Percentiles rank a stretch among this genome's conserved stretches.
Evolutionary conservation across 1,140 invertebrate species (phyloP).

Genomic region (Drosophila cardini): DNA sequence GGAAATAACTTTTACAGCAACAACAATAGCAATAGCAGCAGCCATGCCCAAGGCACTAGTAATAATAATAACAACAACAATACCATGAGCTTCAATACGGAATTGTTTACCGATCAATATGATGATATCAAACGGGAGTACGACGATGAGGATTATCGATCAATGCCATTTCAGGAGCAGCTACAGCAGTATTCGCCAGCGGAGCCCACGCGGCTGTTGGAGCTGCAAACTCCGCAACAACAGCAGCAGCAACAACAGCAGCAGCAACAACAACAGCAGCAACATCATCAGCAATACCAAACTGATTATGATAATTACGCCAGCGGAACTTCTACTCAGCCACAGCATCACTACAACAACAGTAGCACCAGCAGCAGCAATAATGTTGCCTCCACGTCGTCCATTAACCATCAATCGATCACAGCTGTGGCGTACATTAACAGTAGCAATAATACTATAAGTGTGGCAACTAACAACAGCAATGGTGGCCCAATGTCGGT

Average conservation of each 20-base stretch:
- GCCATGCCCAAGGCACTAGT: slow-evolving; percentile 19
- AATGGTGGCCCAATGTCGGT: slow-evolving; percentile 21
- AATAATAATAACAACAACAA: slow-evolving; percentile 56
- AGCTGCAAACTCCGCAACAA: slow-evolving; percentile 71
- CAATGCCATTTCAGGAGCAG: slow-evolving; percentile 70
- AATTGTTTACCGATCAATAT: slow-evolving; percentile 77
- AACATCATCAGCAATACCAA: slow-evolving; percentile 39
- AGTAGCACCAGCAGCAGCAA: slow-evolving; percentile 21
- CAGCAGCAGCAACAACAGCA: slow-evolving; percentile 63
- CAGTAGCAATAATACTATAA: slow-evolving; percentile 70
- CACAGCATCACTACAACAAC: slow-evolving; percentile 20
- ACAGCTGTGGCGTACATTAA: slow-evolving; percentile 72
- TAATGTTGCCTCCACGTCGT: slow-evolving; percentile 30
- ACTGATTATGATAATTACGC: slow-evolving; percentile 39
- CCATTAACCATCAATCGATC: slow-evolving; percentile 61
- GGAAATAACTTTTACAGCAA: slow-evolving; percentile 38
- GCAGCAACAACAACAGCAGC: slow-evolving; percentile 53
- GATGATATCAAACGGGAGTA: slow-evolving; percentile 75
- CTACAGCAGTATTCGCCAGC: slow-evolving; percentile 72
- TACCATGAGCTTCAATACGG: slow-evolving; percentile 65
- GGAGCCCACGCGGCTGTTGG: slow-evolving; percentile 60
- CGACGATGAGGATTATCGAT: slow-evolving; percentile 70
- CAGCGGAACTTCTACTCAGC: slow-evolving; percentile 4
- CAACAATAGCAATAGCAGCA: slow-evolving; percentile 50
- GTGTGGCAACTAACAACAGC: slow-evolving; percentile 66